Base-by-base conservation (phyloP, 2,888 invertebrate species). In the Anticlea derivata region DNA sequence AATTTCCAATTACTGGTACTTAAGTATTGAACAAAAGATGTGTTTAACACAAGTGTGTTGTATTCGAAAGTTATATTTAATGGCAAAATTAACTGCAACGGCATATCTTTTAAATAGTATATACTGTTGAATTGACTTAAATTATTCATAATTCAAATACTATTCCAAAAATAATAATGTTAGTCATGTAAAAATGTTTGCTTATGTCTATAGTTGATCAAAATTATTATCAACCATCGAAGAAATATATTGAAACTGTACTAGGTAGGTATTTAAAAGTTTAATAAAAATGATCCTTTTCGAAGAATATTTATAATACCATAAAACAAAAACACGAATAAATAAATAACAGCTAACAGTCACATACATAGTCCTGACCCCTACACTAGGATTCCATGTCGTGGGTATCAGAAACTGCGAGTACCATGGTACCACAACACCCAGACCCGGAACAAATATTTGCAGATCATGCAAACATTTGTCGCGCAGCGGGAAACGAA, bases 11-110 rank as follows among this genome's bases (percentile, higher is more conserved):
- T 80, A 79, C 78, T 79, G 79, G 79, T 82, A 84, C 79, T 82
- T 84, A 83, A 83, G 76, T 69, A 76, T 80, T 82, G 74, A 76
- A 75, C 74, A 75, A 78, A 78, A 77, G 77, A 85, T 82, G 88
- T 88, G 88, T 88, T 80, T 77, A 82, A 88, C 88, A 88, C 88
- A 80, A 74, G 69, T 69, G 79, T 80, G 83, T 82, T 83, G 76
- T 81, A 79, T 79, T 71, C 72, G 72, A 73, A 72, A 72, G 84
- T 85, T 80, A 84, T 84, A 81, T 75, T 58, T 66, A 73, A 74
- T 66, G 67, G 74, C 46, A 48, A 53, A 56, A 53, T 53, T 40
- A 52, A 60, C 51, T 43, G 56, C 63, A 69, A 75, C 71, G 67
- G 81, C 83, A 85, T 86, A 83, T 83, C 83, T 73, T 78, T 58